Base-by-base conservation (phyloP, 1,140 invertebrate genomes). In the Pomacea maculata region DNA sequence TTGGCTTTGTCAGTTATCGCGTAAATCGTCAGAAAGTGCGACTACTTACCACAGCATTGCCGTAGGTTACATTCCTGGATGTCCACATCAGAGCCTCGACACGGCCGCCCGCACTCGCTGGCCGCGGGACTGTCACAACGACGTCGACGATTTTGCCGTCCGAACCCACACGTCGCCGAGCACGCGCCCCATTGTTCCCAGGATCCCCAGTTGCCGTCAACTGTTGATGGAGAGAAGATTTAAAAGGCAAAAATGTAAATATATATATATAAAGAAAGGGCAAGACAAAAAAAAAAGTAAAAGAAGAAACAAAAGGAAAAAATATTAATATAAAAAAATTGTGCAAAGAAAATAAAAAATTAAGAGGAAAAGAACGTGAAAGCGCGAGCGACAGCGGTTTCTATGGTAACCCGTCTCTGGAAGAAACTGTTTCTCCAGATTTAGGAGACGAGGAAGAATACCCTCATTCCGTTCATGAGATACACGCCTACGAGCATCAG, bases 121-220 rank as follows among this genome's bases (percentile, higher is more conserved):
- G 75, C n/a, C 52, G 29, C 88, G 82, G 45, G 92, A 71, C 74
- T 89, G 80, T 88, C 84, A 84, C 89, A 90, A 11, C 73, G 68
- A 14, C 89, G 82, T 17, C 70, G 81, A 73, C 88, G 84, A 45
- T 72, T 73, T n/a, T 83, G 78, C 14, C 74, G 75, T 17, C 89
- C 89, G n/a, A 54, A 68, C 4, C 87, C 89, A 85, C 89, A 90
- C 1, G 86, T 80, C 15, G 81, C 80, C 6, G 85, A 86, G 81
- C 89, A 90, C 19, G 72, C 72, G 15, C 77, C 78, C 85, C 87
- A 90, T 10, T 73, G 17, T 9, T 82, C 73, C 89, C 89, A 90
- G 21, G 75, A 45, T 45, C 85, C 86, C 88, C 88, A 90, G 7
- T 82, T 80, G n/a, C 89, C 89, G 82, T 90, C 86, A 68, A 87